phyloP scores from a whole-genome alignment of 2,113 vertebrate species.

The Thermophis baileyi region DNA sequence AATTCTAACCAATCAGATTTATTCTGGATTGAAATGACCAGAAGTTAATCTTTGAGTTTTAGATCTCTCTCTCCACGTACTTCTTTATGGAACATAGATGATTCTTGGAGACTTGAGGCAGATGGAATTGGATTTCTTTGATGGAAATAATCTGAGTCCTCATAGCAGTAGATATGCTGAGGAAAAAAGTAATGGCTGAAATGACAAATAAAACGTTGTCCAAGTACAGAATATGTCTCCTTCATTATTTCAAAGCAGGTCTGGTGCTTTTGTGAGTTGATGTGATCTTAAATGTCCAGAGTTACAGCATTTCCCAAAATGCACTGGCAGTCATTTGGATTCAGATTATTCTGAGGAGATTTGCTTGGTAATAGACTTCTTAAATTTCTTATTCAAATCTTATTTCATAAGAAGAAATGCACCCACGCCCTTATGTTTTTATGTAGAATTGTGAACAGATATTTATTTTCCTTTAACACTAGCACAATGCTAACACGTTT shows the following conservation, averaged over 20 bases:
- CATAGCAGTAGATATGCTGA: background rate
- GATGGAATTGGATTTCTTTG: background rate
- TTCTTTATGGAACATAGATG: background rate
- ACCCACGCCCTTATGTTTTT: background rate
- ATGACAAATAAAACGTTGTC: background rate
- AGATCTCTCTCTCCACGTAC: background rate
- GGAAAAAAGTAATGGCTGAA: background rate
- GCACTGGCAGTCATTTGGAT: background rate
- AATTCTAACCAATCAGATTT: background rate
- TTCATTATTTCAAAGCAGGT: background rate
- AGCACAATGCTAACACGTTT: no score
- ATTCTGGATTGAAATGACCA: slow-evolving; percentile 9
- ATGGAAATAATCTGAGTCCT: background rate
- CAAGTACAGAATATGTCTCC: background rate
- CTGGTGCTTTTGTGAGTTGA: background rate
- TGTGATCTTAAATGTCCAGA: background rate
- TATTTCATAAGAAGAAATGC: background rate
- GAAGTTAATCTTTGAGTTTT: background rate
- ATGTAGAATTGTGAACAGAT: background rate
- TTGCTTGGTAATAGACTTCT: background rate
- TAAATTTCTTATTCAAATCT: background rate
- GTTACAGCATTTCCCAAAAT: background rate
- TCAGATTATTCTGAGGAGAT: background rate
- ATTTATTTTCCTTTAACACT: background rate
- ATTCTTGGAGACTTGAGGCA: background rate